phyloP scores from a whole-genome alignment of 2,888 invertebrate genomes.

The Lathronympha strigana region DNA sequence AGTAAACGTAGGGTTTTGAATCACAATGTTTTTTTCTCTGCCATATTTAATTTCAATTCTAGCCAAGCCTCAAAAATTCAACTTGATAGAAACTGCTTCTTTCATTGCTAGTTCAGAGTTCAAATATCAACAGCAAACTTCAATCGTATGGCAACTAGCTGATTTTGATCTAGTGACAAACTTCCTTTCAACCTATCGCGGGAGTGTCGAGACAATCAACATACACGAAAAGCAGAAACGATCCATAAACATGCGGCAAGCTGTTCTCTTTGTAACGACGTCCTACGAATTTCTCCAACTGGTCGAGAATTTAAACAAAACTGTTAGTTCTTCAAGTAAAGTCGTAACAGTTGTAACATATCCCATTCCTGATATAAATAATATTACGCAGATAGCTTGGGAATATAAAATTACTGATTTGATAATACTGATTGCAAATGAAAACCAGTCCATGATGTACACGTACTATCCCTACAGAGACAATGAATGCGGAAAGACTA shows the following conservation, averaged over 20 bases:
- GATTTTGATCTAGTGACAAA: slow-evolving; percentile 47
- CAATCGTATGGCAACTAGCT: slow-evolving; percentile 53
- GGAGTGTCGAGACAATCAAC: slow-evolving; percentile 50
- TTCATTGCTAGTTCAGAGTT: slow-evolving; percentile 54
- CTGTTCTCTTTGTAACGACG: slow-evolving; percentile 55
- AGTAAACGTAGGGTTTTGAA: neutral
- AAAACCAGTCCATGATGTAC: slow-evolving; percentile 48
- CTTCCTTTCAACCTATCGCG: slow-evolving; percentile 53
- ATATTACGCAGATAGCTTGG: slow-evolving; percentile 57
- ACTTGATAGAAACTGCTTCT: slow-evolving; percentile 51
- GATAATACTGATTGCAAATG: slow-evolving; percentile 51
- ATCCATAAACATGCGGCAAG: slow-evolving; percentile 53
- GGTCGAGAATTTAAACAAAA: slow-evolving; percentile 49
- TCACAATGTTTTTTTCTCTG: neutral
- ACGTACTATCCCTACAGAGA: slow-evolving; percentile 61
- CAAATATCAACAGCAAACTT: slow-evolving; percentile 48
- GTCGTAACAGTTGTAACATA: slow-evolving; percentile 56
- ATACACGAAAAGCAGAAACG: slow-evolving; percentile 44
- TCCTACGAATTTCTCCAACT: slow-evolving; percentile 54
- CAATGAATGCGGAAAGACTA: slow-evolving; percentile 53
- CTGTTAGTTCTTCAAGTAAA: slow-evolving; percentile 51
- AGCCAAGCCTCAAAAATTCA: slow-evolving; percentile 2
- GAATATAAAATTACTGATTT: slow-evolving; percentile 60
- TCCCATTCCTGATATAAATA: slow-evolving; percentile 43
- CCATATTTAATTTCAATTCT: neutral